A percentile compares a stretch with the other conserved stretches of the same genome.
These are phyloP conservation scores for Anastatus disparis DNA, from an alignment of 1,140 invertebrate species.

Conservation along the genomic window DNA sequence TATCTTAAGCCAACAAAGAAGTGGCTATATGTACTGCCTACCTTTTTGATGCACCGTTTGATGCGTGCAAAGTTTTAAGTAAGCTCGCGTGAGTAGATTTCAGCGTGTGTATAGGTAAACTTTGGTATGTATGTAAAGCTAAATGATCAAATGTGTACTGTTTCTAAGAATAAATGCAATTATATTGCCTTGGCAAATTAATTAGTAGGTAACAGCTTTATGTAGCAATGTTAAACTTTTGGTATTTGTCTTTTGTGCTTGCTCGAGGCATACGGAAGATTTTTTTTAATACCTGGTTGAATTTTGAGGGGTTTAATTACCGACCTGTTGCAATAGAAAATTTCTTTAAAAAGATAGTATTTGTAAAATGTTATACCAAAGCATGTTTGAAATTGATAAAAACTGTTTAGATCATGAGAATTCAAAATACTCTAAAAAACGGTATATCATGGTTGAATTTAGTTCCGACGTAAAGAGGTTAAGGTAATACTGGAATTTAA, in stretches of 20 bases:
- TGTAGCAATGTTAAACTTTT: neutral
- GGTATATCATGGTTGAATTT: too few relatives aligned
- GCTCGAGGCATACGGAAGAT: too few relatives aligned
- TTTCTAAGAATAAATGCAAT: conserved; percentile 25
- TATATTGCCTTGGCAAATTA: conserved; percentile 9
- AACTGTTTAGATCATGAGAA: too few relatives aligned
- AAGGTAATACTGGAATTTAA: too few relatives aligned
- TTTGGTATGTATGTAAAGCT: neutral
- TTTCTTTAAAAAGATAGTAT: too few relatives aligned
- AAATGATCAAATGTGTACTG: neutral
- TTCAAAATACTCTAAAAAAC: too few relatives aligned
- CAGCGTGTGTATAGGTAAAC: neutral
- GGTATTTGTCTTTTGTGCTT: conserved; percentile 24
- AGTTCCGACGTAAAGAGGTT: too few relatives aligned
- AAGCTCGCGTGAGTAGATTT: conserved; percentile 1
- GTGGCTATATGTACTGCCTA: too few relatives aligned
- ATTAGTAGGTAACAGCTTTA: conserved; percentile 23
- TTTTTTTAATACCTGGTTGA: neutral
- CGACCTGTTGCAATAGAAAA: too few relatives aligned
- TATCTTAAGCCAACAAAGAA: too few relatives aligned
- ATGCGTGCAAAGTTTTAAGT: neutral
- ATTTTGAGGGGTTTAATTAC: neutral
- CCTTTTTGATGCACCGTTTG: neutral
- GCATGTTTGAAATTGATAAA: too few relatives aligned
- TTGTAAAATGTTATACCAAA: too few relatives aligned